These are phyloP conservation scores for Sphyrna mokarran DNA, from an alignment of 2,113 vertebrate genomes.

Conservation along the genomic window DNA sequence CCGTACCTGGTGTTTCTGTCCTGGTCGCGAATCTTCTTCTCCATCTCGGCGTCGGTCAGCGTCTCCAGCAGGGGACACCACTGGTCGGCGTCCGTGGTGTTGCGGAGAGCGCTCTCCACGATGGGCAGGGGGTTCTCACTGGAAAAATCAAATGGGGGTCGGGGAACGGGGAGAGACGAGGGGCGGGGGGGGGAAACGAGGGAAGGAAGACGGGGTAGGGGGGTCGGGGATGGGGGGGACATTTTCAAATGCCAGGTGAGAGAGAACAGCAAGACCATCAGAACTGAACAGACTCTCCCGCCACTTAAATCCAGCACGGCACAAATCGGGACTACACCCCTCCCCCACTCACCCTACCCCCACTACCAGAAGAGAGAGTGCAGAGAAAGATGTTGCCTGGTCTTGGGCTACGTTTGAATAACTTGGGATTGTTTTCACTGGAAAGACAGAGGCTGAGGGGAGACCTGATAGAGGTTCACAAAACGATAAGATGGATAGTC, in stretches of 20 bases:
- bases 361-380: no score
- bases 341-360: no score
- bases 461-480: no score
- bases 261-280: not conserved
- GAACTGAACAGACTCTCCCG: not conserved
- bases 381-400: no score
- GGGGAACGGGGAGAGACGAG: no score
- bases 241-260: not conserved
- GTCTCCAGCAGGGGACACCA: constrained; percentile 37
- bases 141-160: not conserved
- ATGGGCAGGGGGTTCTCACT: constrained; percentile 35
- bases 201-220: no score
- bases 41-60: constrained; percentile 38
- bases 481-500: no score
- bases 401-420: no score
- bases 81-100: constrained; percentile 27
- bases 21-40: constrained; percentile 38
- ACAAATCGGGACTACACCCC: no score
- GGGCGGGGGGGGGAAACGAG: no score
- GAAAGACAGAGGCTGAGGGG: no score
- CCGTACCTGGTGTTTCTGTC: constrained; percentile 37
- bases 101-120: constrained; percentile 32
- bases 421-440: no score
- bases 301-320: not conserved
- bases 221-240: not conserved